Evolutionary conservation across 2,888 invertebrate genomes (phyloP).

Genomic region (Arctia plantaginis): DNA sequence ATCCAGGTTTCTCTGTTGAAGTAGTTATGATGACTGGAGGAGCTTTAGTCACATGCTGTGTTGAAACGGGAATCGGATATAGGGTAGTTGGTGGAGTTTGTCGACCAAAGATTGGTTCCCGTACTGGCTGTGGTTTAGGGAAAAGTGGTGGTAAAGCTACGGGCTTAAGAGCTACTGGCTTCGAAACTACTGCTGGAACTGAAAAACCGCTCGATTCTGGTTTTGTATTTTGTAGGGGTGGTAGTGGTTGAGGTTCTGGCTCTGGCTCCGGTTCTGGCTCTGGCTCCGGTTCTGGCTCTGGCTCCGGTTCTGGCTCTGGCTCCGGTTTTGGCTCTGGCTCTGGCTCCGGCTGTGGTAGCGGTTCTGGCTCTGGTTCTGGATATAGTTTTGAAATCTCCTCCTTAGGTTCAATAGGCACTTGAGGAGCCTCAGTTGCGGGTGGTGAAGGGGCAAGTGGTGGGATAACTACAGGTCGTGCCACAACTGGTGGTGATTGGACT

Average conservation of each 20-base stretch:
- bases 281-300: not conserved
- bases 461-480: not conserved
- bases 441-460: not conserved
- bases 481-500: not conserved
- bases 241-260: not conserved
- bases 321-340: not conserved
- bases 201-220: not conserved
- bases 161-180: not conserved
- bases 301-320: not conserved
- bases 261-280: not conserved
- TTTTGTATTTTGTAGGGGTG: not conserved
- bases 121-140: not conserved
- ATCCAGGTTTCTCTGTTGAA: not conserved
- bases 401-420: not conserved
- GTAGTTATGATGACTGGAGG: not conserved
- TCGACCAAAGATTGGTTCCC: not conserved
- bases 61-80: not conserved
- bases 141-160: not conserved
- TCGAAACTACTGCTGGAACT: not conserved
- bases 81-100: not conserved
- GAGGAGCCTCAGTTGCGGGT: not conserved
- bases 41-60: not conserved
- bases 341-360: not conserved
- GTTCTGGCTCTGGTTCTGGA: not conserved
- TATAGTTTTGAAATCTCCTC: not conserved